Evolutionary conservation across 2,113 vertebrate species (phyloP).

Genomic region (Okapia johnstoni): DNA sequence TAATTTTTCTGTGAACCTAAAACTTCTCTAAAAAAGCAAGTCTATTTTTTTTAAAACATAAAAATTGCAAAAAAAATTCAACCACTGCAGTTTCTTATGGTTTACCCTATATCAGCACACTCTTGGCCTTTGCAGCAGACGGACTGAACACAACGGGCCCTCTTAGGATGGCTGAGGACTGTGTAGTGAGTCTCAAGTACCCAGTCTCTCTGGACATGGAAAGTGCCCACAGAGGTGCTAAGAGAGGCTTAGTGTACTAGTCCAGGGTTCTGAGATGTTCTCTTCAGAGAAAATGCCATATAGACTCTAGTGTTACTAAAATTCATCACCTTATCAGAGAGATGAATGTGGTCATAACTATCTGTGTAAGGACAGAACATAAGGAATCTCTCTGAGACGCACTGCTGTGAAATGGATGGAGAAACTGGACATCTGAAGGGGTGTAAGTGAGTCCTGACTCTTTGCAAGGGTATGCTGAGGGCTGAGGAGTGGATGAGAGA

Average conservation of each 20-base stretch:
- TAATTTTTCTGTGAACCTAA: not conserved
- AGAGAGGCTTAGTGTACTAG: fast-evolving
- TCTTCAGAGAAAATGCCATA: not conserved
- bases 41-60: not conserved
- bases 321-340: not conserved
- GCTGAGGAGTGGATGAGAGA: not conserved
- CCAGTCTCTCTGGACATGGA: not conserved
- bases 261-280: not conserved
- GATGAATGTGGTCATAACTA: not conserved
- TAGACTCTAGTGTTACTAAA: not conserved
- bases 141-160: fast-evolving
- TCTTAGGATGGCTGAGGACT: not conserved
- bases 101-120: not conserved
- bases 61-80: not conserved
- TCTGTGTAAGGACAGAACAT: not conserved
- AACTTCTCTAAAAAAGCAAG: not conserved
- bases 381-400: not conserved
- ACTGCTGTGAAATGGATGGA: not conserved
- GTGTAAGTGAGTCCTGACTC: not conserved
- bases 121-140: not conserved
- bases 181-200: fast-evolving
- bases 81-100: not conserved
- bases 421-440: not conserved
- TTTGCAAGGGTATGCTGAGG: not conserved
- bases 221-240: not conserved